phyloP scores from a whole-genome alignment of 2,797 vertebrate genomes.

The Huso huso region DNA sequence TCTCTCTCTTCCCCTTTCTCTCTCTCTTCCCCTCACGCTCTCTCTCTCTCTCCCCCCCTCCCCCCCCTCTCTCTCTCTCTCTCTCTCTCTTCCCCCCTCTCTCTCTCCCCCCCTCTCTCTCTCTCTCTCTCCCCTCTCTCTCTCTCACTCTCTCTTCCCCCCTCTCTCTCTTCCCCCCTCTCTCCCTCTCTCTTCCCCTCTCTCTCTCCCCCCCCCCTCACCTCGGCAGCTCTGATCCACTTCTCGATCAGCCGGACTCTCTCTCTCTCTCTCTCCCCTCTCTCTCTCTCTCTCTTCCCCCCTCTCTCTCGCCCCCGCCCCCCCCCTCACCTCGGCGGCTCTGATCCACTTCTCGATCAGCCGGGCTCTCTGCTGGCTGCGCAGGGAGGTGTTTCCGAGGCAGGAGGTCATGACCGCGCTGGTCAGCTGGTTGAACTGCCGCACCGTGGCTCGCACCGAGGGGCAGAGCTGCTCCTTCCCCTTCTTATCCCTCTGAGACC shows the following conservation, averaged over 20 bases:
- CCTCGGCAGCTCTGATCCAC: no score
- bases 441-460: conserved; percentile 78
- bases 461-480: conserved; percentile 70
- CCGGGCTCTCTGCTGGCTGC: conserved; percentile 71
- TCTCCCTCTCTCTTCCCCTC: neutral
- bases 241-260: no score
- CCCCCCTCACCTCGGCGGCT: conserved; percentile 63
- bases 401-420: conserved; percentile 76
- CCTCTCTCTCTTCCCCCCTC: no score
- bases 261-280: no score
- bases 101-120: no score
- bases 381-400: conserved; percentile 64
- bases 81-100: no score
- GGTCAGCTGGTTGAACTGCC: conserved; percentile 80
- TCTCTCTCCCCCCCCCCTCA: neutral
- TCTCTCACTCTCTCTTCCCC: no score
- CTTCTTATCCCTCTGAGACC: conserved; percentile 82
- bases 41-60: no score
- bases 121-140: no score
- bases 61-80: no score
- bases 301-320: neutral
- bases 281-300: neutral
- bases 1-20: no score
- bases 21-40: no score
- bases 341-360: conserved; percentile 88